Percentiles rank a stretch among this genome's conserved stretches.
Evolutionary conservation across 2,797 vertebrate genomes (phyloP).

Genomic region (Hemitrygon akajei): DNA sequence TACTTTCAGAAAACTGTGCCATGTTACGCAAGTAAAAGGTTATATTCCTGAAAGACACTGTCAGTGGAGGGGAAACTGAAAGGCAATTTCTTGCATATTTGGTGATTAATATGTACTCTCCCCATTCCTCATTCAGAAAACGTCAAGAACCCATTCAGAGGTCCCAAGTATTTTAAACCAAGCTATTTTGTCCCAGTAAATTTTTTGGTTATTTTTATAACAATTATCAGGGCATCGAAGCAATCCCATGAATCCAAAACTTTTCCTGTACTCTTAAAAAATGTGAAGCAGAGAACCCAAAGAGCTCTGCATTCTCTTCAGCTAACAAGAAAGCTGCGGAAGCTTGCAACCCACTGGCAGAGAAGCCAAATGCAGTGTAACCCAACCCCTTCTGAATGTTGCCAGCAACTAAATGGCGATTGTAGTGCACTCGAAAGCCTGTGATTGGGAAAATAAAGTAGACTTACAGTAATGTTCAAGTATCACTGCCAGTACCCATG

Average conservation of each 20-base stretch:
- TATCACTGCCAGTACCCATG: neutral
- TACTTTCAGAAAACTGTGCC: neutral
- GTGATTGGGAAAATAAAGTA: neutral
- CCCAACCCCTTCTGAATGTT: slow-evolving; percentile 45
- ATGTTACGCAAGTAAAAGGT: neutral
- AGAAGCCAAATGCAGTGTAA: slow-evolving; percentile 44
- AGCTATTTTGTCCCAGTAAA: neutral
- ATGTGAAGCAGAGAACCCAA: neutral
- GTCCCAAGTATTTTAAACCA: neutral
- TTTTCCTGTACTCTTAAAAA: neutral
- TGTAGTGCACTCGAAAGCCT: neutral
- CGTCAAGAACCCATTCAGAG: neutral
- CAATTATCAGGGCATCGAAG: neutral
- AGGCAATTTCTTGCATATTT: neutral
- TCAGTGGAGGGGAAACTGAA: neutral
- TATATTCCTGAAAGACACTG: neutral
- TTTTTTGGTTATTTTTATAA: neutral
- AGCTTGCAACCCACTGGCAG: slow-evolving; percentile 41
- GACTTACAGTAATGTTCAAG: slow-evolving; percentile 26
- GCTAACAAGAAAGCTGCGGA: neutral
- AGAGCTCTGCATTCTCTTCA: neutral
- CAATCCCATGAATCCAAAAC: neutral
- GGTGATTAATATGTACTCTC: neutral
- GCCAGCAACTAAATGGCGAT: neutral
- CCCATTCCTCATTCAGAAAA: slow-evolving; percentile 6